phyloP scores from a whole-genome alignment of 1,140 invertebrate species.

The Euschistus heros region DNA sequence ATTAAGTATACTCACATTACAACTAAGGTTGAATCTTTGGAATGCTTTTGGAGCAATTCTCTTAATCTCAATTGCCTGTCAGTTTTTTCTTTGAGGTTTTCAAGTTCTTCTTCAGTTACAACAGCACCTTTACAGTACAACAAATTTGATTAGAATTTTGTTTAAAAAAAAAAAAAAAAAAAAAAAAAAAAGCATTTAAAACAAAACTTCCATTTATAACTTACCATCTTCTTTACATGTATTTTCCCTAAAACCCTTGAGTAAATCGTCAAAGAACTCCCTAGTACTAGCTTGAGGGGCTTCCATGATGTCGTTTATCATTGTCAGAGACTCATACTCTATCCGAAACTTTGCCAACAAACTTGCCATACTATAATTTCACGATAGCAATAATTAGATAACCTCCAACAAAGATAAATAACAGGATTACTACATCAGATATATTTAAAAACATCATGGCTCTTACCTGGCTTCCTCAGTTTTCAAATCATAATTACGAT shows the following conservation, averaged over 20 bases:
- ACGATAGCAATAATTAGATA: conserved; percentile 17
- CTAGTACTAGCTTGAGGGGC: conserved; percentile 56
- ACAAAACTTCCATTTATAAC: too few species aligned
- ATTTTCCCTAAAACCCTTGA: conserved; percentile 52
- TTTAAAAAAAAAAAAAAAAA: background rate
- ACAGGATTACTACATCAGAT: background rate
- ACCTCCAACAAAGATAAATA: background rate
- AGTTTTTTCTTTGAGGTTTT: conserved; percentile 72
- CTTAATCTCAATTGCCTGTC: conserved; percentile 71
- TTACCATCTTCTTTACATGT: conserved; percentile 38
- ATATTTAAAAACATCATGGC: too few species aligned
- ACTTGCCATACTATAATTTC: conserved; percentile 71
- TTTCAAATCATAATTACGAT: conserved; percentile 71
- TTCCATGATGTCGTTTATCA: conserved; percentile 75
- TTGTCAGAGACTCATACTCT: conserved; percentile 78
- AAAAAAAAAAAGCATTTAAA: conserved; percentile 5
- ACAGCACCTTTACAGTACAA: conserved; percentile 40
- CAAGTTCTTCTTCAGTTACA: conserved; percentile 63
- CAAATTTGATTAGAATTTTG: background rate
- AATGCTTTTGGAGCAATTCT: conserved; percentile 74
- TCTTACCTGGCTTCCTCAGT: conserved; percentile 80
- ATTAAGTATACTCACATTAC: conserved; percentile 63
- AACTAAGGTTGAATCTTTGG: conserved; percentile 66
- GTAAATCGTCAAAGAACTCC: conserved; percentile 57
- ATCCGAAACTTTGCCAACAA: conserved; percentile 87